Base-by-base conservation (phyloP, 2,797 vertebrate genomes). In the Nannoperca obscura region DNA sequence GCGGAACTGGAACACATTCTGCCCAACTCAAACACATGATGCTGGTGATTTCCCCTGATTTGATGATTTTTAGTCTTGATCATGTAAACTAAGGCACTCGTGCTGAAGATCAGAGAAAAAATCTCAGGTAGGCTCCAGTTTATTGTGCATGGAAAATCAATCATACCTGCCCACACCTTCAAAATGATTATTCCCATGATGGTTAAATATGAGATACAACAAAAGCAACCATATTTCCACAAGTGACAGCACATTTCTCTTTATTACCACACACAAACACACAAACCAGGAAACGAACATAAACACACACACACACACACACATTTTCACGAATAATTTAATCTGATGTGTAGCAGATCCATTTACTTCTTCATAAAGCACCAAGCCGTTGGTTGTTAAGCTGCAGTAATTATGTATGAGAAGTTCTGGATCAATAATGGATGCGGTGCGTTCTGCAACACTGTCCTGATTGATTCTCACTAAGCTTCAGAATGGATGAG, bases 321-420 rank as follows among this genome's bases (percentile, higher is more conserved):
- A 72, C 60, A 19, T 57, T 82, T 75, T 65, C 73, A 64, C 69
- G 85, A 81, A 88, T 83, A 74, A 81, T 88, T 86, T 60, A 66
- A 61, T 59, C 55, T 44, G 82, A 88, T 59, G 81, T 78, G 78
- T 84, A 78, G 67, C 67, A 61, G 78, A 88, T 85, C 84, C 67
- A 88, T 91, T 90, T 86, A 85, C 86, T 77, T 92, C 89, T 86
- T 92, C 88, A 93, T 91, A 87, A 89, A 91, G 78, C 74, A 60
- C 42, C 72, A 44, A 50, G 82, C 78, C 76, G 57, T 57, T 76
- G 83, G 83, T 89, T 93, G 86, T 94, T 93, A 87, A 87, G 91
- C 91, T 84, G 88, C 89, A 88, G 91, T 93, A 93, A 94, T 93
- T 93, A 94, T 93, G 86, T 88, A 93, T 91, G 91, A 92, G 87